Percentiles rank a stretch among this genome's conserved stretches.
Evolutionary conservation across 2,888 invertebrate species (phyloP).

Genomic region (Drosophila nigritarsus): DNA sequence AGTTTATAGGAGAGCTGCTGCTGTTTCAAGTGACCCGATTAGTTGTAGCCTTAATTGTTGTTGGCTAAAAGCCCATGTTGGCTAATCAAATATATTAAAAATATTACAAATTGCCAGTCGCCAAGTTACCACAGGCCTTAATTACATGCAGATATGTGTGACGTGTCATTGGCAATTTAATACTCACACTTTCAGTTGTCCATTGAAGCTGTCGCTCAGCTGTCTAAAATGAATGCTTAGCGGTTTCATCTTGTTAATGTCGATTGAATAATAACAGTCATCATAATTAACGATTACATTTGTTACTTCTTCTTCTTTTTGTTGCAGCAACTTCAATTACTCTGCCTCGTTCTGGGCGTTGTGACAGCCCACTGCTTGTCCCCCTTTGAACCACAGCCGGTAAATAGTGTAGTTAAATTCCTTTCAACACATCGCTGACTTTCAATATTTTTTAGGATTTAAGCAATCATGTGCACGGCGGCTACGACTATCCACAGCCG

Average conservation of each 20-base stretch:
- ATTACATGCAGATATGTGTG: slow-evolving; percentile 52
- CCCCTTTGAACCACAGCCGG: slow-evolving; percentile 37
- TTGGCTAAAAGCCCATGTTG: slow-evolving; percentile 17
- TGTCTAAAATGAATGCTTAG: slow-evolving; percentile 35
- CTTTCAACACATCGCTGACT: neutral
- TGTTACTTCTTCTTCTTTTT: slow-evolving; percentile 14
- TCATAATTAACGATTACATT: slow-evolving; percentile 12
- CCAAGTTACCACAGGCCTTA: slow-evolving; percentile 42
- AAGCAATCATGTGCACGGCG: slow-evolving; percentile 42
- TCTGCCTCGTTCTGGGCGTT: slow-evolving; percentile 62
- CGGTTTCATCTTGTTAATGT: slow-evolving; percentile 27
- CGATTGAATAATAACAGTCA: slow-evolving; percentile 8
- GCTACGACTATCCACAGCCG: slow-evolving; percentile 74
- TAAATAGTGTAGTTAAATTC: neutral
- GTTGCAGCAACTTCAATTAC: slow-evolving; percentile 63
- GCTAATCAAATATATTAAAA: slow-evolving; percentile 27
- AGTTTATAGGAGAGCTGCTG: slow-evolving; percentile 29
- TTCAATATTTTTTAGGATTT: slow-evolving; percentile 28
- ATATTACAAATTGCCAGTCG: slow-evolving; percentile 12
- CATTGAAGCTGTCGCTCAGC: slow-evolving; percentile 42
- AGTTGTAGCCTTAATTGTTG: slow-evolving; percentile 12
- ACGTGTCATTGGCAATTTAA: slow-evolving; percentile 21
- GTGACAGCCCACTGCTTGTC: slow-evolving; percentile 54
- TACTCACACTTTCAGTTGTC: neutral
- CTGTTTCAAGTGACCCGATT: slow-evolving; percentile 43